Percentiles rank a stretch among this genome's conserved stretches.
Conservation (phyloP, 2,797 vertebrate species). For the Poeciliopsis infans region DNA sequence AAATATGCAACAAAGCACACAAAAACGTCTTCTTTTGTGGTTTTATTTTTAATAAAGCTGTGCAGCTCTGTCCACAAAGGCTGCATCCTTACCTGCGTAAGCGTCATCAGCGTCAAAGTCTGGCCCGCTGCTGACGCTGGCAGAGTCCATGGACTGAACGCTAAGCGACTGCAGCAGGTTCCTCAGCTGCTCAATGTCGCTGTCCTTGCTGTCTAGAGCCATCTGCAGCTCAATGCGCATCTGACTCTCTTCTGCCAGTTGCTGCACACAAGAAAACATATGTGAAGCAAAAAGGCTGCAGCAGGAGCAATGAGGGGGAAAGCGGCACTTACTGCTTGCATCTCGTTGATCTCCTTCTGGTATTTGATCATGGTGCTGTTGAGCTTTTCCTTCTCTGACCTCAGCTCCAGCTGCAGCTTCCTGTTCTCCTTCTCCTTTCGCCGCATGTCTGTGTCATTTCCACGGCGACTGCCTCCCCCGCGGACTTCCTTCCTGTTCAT, state of each 20-base stretch:
- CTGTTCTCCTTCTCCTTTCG: conserved; percentile 98
- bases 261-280: conserved; percentile 74
- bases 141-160: conserved; percentile 90
- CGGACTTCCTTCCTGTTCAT: conserved; percentile 95
- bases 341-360: conserved; percentile 96
- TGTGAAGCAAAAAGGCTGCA: background rate
- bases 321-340: conserved; percentile 89
- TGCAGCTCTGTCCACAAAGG: background rate
- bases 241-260: conserved; percentile 96
- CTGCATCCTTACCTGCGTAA: conserved; percentile 46
- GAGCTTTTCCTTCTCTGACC: conserved; percentile 95
- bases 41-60: background rate
- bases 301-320: background rate
- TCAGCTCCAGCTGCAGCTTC: conserved; percentile 95
- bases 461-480: conserved; percentile 88
- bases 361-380: conserved; percentile 98
- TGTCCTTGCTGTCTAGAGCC: conserved; percentile 98
- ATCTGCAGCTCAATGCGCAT: conserved; percentile 97
- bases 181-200: conserved; percentile 97
- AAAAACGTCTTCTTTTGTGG: background rate
- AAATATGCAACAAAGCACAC: background rate
- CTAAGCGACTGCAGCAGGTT: conserved; percentile 90
- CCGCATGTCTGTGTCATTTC: conserved; percentile 94
- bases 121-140: conserved; percentile 92
- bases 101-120: conserved; percentile 88